phyloP scores from a whole-genome alignment of 1,140 invertebrate genomes.

The Lepeophtheirus salmonis region DNA sequence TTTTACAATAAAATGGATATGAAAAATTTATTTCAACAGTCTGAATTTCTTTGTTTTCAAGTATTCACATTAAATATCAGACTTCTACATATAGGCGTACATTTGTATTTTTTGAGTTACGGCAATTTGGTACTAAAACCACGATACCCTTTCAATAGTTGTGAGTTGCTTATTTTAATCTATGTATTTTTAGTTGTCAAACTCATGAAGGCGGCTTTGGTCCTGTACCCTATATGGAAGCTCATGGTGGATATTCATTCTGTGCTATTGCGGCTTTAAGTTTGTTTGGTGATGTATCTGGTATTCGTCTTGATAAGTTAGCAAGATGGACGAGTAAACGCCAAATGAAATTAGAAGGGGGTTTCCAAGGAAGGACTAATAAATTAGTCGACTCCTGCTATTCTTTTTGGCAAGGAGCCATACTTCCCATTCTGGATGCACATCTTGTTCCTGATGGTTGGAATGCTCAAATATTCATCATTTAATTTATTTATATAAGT shows the following conservation, averaged over 20 bases:
- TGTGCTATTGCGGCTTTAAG: slow-evolving; percentile 77
- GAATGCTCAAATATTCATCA: slow-evolving; percentile 20
- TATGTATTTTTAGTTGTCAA: slow-evolving; percentile 49
- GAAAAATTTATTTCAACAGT: too few relatives aligned
- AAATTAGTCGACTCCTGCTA: slow-evolving; percentile 98
- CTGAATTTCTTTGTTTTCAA: too few relatives aligned
- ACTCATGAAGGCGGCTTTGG: slow-evolving; percentile 97
- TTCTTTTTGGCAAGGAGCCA: slow-evolving; percentile 91
- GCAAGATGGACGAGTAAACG: slow-evolving; percentile 64
- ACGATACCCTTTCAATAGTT: too few relatives aligned
- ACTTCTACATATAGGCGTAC: too few relatives aligned
- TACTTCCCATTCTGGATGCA: slow-evolving; percentile 58
- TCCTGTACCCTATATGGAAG: slow-evolving; percentile 80
- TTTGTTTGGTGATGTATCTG: slow-evolving; percentile 53
- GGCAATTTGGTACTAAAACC: too few relatives aligned
- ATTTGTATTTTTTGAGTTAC: too few relatives aligned
- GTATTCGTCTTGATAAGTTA: slow-evolving; percentile 50
- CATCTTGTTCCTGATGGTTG: slow-evolving; percentile 34
- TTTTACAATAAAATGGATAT: too few relatives aligned
- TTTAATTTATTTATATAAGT: not conserved
- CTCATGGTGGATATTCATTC: slow-evolving; percentile 94
- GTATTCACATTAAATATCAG: too few relatives aligned
- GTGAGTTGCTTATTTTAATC: too few relatives aligned
- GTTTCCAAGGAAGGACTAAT: slow-evolving; percentile 83
- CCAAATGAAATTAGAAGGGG: slow-evolving; percentile 75